Percentiles rank a stretch among this genome's conserved stretches.
These are phyloP conservation scores for Rhincodon typus DNA, from an alignment of 2,797 vertebrate species.

Conservation along the genomic window DNA sequence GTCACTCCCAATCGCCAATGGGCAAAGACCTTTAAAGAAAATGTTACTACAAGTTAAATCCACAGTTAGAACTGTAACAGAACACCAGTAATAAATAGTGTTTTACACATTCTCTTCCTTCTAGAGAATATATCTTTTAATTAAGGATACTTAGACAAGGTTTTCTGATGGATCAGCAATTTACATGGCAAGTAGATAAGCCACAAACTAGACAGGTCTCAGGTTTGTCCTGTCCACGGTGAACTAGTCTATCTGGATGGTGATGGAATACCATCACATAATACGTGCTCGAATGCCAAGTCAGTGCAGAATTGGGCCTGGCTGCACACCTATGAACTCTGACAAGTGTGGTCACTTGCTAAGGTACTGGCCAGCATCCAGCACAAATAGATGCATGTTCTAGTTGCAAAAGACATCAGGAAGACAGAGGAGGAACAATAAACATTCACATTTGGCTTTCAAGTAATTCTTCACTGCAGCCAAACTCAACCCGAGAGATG, in stretches of 20 bases:
- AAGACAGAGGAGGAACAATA: neutral
- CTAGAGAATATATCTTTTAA: neutral
- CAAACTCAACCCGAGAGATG: neutral
- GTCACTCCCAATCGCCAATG: conserved; percentile 52
- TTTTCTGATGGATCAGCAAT: neutral
- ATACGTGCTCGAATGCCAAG: neutral
- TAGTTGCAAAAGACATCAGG: neutral
- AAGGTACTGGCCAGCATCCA: neutral
- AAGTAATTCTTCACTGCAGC: neutral
- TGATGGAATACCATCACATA: neutral
- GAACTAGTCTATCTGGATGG: neutral
- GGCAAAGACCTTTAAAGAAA: conserved; percentile 51
- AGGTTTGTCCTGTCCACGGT: neutral
- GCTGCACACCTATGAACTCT: neutral
- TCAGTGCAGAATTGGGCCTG: neutral
- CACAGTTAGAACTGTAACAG: neutral
- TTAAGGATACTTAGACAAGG: neutral
- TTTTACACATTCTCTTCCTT: neutral
- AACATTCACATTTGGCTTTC: neutral
- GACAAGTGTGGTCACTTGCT: neutral
- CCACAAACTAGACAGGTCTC: neutral
- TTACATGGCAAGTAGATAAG: no score
- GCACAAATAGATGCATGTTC: neutral
- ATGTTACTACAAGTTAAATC: neutral
- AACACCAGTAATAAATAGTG: neutral